Conservation (phyloP, 1,140 invertebrate species). For the Drosophila arizonae region DNA sequence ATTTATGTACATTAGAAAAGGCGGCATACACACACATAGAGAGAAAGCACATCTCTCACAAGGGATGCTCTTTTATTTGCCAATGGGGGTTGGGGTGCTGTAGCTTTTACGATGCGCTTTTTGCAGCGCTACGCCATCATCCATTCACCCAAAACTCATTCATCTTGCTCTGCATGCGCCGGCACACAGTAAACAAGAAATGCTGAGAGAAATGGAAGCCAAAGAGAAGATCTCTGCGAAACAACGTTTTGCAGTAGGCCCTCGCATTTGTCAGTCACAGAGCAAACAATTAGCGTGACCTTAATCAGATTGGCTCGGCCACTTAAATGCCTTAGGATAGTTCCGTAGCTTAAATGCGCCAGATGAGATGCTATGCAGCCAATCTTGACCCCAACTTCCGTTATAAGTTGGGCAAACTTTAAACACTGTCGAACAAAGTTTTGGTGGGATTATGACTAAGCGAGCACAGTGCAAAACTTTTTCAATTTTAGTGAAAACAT, state of each 20-base stretch:
- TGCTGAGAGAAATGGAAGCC: background rate
- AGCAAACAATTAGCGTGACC: conserved; percentile 67
- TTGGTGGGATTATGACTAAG: conserved; percentile 23
- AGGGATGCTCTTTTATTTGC: conserved; percentile 78
- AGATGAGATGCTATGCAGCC: conserved; percentile 12
- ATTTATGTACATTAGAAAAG: conserved; percentile 76
- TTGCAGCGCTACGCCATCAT: conserved; percentile 31
- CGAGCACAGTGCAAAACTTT: conserved; percentile 43
- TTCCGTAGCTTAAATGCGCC: conserved; percentile 13
- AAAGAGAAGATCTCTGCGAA: background rate
- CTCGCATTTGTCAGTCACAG: conserved; percentile 48
- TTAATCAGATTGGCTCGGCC: conserved; percentile 62
- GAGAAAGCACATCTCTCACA: conserved; percentile 55
- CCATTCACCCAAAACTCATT: conserved; percentile 67
- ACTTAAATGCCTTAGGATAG: conserved; percentile 47
- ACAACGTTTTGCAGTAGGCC: conserved; percentile 45
- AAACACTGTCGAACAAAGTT: conserved; percentile 41
- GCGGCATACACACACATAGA: conserved; percentile 30
- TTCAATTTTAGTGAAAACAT: conserved; percentile 71
- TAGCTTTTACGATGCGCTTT: conserved; percentile 48
- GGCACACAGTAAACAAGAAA: conserved; percentile 20
- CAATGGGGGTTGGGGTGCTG: conserved; percentile 14
- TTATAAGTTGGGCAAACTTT: conserved; percentile 53
- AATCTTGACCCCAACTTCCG: conserved; percentile 38
- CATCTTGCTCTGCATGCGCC: conserved; percentile 46